Base-by-base conservation (phyloP, 2,888 invertebrate species). In the Erebia aethiops region DNA sequence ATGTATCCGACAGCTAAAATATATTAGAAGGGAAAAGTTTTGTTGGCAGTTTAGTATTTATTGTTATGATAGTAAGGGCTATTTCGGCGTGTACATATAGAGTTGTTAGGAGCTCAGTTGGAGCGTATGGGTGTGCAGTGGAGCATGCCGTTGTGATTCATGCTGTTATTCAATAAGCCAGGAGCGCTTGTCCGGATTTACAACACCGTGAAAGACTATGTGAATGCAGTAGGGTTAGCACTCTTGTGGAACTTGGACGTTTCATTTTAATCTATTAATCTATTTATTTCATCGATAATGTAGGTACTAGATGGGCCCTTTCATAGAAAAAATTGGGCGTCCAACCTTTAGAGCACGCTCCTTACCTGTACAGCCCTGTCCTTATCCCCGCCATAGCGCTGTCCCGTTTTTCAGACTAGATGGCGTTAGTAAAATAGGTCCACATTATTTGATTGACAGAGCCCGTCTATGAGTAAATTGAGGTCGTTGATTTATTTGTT, bases 141-240 rank as follows among this genome's bases (percentile, higher is more conserved):
- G 80, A 87, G 86, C 91, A 84, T 88, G 84, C 78, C 81, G 80
- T 84, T 77, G 87, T 91, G 91, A 91, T 86, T 92, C 91, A 90
- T 89, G 87, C 89, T 87, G 86, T 90, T 89, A 91, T 92, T 91
- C 88, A 90, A 91, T 92, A 90, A 90, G 81, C 85, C 83, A 81
- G 81, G 78, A 78, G 77, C 77, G 78, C 77, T 80, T 82, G 82
- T 84, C 78, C 82, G 82, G 83, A 84, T 82, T 84, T 84, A 85
- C 81, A 79, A 77, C 76, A 80, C 85, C 83, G 82, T 84, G 81
- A 82, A 82, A 81, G 76, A 77, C 78, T 77, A 77, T 71, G 77
- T 79, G 78, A 79, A 82, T 79, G 78, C 78, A 76, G 74, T 75
- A 79, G 78, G 79, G 79, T 79, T 80, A 77, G 69, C 74, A 71